Percentiles rank a stretch among this genome's conserved stretches.
Evolutionary conservation across 2,113 vertebrate genomes (phyloP).

Genomic region (Phrynosoma blainvillii): DNA sequence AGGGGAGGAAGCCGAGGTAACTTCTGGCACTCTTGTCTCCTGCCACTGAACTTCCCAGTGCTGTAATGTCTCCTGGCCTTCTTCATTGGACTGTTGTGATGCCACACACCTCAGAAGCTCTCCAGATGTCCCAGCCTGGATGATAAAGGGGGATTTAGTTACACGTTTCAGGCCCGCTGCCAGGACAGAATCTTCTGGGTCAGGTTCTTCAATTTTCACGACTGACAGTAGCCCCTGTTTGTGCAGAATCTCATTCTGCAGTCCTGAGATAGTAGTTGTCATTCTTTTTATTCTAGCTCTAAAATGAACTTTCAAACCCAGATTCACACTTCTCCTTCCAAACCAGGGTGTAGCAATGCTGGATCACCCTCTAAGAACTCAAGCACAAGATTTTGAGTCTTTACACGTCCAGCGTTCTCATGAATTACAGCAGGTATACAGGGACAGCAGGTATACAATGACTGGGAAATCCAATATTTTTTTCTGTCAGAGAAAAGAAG

Average conservation of each 20-base stretch:
- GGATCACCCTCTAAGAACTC: not conserved
- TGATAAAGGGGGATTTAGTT: not conserved
- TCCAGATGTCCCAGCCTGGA: not conserved
- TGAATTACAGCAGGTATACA: not conserved
- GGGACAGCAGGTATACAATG: not conserved
- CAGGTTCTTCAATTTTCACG: not conserved
- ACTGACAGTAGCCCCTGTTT: not conserved
- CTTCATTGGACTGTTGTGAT: not conserved
- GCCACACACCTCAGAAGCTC: conserved; percentile 4
- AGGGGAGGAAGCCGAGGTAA: not conserved
- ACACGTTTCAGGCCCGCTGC: not conserved
- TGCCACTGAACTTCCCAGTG: not conserved
- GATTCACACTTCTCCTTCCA: not conserved
- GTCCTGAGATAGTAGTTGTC: not conserved
- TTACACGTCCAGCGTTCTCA: not conserved
- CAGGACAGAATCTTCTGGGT: not conserved
- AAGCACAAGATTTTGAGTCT: not conserved
- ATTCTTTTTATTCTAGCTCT: not conserved
- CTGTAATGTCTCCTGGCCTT: not conserved
- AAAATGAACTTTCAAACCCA: not conserved
- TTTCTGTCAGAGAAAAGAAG: not conserved
- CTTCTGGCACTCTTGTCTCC: not conserved
- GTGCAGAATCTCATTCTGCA: not conserved
- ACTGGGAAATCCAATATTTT: not conserved
- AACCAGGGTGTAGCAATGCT: not conserved